Evolutionary conservation across 2,888 invertebrate species (phyloP).

Genomic region (Tiliacea aurago): DNA sequence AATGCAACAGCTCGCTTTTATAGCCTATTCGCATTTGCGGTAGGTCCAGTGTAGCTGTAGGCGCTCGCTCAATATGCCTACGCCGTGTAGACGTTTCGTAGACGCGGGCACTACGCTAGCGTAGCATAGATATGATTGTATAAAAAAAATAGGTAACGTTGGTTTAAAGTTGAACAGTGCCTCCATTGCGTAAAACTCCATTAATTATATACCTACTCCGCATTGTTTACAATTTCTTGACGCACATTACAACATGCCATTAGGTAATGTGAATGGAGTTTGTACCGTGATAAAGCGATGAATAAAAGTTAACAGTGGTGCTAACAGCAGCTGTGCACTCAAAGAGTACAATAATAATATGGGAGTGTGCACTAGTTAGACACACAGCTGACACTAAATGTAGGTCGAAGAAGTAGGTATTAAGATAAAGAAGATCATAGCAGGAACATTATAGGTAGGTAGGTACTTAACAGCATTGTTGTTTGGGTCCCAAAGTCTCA

Average conservation of each 20-base stretch:
- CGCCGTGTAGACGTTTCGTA: neutral
- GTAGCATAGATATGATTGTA: neutral
- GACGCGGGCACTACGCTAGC: neutral
- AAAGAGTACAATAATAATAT: no score
- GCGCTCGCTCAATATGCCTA: neutral
- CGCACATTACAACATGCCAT: constrained; percentile 4
- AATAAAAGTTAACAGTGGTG: neutral
- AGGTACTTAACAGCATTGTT: no score
- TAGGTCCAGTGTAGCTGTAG: no score
- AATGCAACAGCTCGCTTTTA: neutral
- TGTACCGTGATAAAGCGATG: constrained; percentile 15
- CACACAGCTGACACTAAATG: neutral
- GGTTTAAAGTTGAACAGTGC: neutral
- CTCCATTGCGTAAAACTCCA: constrained; percentile 1
- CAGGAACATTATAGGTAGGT: neutral
- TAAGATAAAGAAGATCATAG: neutral
- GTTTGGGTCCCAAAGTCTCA: no score
- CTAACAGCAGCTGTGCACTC: neutral
- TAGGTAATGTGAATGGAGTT: constrained; percentile 22
- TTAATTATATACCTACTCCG: constrained; percentile 12
- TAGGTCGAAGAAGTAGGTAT: neutral
- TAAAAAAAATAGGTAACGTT: neutral
- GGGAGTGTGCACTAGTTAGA: neutral
- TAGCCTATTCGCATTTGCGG: neutral
- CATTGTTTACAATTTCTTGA: constrained; percentile 11